A percentile compares a stretch with the other conserved stretches of the same genome.
Evolutionary conservation across 2,888 invertebrate genomes (phyloP).

Genomic region (Drosophila basisetae): DNA sequence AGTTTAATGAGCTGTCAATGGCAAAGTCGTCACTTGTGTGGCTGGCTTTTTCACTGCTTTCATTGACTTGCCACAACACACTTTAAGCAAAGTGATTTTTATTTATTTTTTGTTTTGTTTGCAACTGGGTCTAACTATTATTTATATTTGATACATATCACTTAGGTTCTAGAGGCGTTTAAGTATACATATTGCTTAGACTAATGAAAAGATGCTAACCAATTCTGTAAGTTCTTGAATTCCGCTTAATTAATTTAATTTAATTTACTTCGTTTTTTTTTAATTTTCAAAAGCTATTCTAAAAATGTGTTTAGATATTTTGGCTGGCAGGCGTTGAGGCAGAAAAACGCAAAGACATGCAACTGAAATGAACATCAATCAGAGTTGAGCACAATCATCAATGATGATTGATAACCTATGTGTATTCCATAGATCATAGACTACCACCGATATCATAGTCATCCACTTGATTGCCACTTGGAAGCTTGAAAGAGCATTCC

Average conservation of each 20-base stretch:
- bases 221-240: neutral
- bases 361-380: neutral
- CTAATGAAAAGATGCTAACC: neutral
- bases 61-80: neutral
- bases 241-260: neutral
- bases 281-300: neutral
- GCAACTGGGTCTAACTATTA: neutral
- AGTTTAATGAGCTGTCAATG: neutral
- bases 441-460: conserved; percentile 20
- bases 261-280: neutral
- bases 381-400: neutral
- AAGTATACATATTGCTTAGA: neutral
- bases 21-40: neutral
- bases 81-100: neutral
- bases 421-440: conserved; percentile 8
- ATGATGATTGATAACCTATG: conserved; percentile 6
- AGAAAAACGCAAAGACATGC: neutral
- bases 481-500: conserved; percentile 13
- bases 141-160: neutral
- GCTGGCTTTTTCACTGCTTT: neutral
- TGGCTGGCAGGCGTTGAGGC: neutral
- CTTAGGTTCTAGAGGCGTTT: neutral
- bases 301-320: neutral
- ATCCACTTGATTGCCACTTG: conserved; percentile 15
- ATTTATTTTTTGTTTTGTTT: neutral